Conservation (phyloP, 1,140 invertebrate genomes). For the Sitobion miscanthi region DNA sequence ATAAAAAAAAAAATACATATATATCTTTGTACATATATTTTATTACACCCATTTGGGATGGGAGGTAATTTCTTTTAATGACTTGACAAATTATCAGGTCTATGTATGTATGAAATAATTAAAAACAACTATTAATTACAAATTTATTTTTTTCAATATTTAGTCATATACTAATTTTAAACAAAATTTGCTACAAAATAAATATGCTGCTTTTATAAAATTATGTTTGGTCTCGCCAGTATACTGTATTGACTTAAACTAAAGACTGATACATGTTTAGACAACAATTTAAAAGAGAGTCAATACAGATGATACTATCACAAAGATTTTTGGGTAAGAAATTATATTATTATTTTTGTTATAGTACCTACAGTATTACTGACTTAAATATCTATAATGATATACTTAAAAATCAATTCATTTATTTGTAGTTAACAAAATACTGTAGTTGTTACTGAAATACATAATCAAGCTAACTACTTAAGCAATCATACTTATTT, state of each 20-base stretch:
- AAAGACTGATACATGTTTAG: neutral
- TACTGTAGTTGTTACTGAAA: neutral
- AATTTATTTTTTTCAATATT: neutral
- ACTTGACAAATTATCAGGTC: neutral
- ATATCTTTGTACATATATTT: no score
- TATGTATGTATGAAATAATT: neutral
- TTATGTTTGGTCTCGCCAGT: neutral
- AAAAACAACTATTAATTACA: neutral
- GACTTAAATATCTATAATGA: neutral
- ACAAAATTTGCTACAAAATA: neutral
- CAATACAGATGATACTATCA: neutral
- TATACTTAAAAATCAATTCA: neutral
- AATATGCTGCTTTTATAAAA: neutral
- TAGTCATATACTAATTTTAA: neutral
- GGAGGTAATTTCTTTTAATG: neutral
- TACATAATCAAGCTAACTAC: neutral
- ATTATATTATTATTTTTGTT: neutral
- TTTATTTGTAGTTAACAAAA: neutral
- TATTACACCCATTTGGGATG: neutral
- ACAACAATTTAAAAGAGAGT: neutral
- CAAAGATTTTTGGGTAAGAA: neutral
- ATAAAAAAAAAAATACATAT: no score
- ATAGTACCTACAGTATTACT: neutral
- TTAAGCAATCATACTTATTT: neutral
- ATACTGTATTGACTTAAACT: neutral